Conservation (phyloP, 2,797 vertebrate species). For the Schizopygopsis malacanthus region DNA sequence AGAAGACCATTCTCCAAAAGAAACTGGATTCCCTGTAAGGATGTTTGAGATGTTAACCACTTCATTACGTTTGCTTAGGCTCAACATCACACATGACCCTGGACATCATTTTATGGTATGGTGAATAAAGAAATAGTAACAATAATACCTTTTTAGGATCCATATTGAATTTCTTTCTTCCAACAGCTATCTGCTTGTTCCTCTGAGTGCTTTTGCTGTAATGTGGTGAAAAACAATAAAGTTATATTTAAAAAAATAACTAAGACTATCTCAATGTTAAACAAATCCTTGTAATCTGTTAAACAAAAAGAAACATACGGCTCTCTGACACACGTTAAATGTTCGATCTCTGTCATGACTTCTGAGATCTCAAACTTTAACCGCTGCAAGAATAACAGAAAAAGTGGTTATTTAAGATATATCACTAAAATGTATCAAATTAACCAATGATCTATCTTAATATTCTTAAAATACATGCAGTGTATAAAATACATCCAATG, state of each 20-base stretch:
- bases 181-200: constrained; percentile 97
- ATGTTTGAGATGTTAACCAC: constrained; percentile 25
- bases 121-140: not conserved
- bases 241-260: not conserved
- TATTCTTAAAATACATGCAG: not conserved
- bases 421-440: not conserved
- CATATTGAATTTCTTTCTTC: constrained; percentile 99
- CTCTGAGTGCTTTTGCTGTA: constrained; percentile 94
- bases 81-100: not conserved
- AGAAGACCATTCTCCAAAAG: constrained; percentile 95
- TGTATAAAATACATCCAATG: not conserved
- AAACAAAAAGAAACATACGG: constrained; percentile 77
- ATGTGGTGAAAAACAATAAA: constrained; percentile 34
- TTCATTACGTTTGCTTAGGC: constrained; percentile 1
- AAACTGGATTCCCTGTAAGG: constrained; percentile 91
- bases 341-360: constrained; percentile 98
- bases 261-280: not conserved
- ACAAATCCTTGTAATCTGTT: not conserved
- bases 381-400: constrained; percentile 78
- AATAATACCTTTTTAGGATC: constrained; percentile 92
- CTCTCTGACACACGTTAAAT: constrained; percentile 92
- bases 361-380: constrained; percentile 98
- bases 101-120: not conserved
- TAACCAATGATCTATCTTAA: not conserved
- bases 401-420: not conserved